Base-by-base conservation (phyloP, 2,797 vertebrate species). In the Poeciliopsis infans region DNA sequence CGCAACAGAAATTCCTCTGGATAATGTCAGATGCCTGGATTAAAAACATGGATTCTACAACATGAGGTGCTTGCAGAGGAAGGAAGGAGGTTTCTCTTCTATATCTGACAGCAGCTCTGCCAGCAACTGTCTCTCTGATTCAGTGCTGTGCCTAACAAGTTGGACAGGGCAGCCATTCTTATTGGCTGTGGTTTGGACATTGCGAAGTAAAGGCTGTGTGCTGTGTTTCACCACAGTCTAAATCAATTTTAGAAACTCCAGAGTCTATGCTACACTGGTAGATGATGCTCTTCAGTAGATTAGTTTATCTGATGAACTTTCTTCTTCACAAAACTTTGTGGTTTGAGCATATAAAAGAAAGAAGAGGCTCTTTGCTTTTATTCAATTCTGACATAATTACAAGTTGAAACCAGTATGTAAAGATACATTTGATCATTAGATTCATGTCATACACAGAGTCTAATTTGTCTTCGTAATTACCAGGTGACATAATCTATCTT, bases 131-230 rank as follows among this genome's bases (percentile, higher is more conserved):
- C 77, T 83, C 66, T 71, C 78, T 76, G 86, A 89, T 83, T 83
- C 79, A 68, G 47, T 73, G 74, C 84, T 25, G 15, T 2, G 7
- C 70, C 80, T 92, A 91, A 92, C 88, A 85, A 91, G 90, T 80
- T 59, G 43, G 72, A 81, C 28, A 18, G 83, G 81, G 74, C 41
- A 80, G 69, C 45, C 61, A 5, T 72, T 78, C 91, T 85, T 78
- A 88, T 92, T 88, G 88, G 77, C 75, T 74, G 47, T 72, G 72
- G 80, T 82, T 69, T 36, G 45, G 57, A 84, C 84, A 68, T 45
- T 11, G 78, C 82, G 61, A 77, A 74, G 77, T 23, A 10, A 66
- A 7, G 47, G 41, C 71, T 76, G 66, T 76, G 84, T 79, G 75
- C 77, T 57, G 33, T 72, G 78, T 83, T 82, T 83, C 75, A 74